Conservation (phyloP, 2,888 invertebrate species). For the Cepaea hortensis region DNA sequence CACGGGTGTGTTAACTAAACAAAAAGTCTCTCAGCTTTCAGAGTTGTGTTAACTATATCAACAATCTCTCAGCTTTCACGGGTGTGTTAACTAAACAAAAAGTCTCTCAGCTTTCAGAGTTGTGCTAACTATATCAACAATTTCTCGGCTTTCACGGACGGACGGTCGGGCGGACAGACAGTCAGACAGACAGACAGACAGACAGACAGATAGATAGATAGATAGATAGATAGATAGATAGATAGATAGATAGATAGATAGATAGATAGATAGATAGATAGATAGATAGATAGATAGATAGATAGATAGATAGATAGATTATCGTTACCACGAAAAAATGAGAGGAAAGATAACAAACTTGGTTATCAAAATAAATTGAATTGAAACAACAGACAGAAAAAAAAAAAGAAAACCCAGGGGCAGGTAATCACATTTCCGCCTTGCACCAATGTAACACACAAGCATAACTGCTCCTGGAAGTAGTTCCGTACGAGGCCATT, state of each 20-base stretch:
- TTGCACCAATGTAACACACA: too few relatives aligned
- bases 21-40: too few relatives aligned
- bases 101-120: too few relatives aligned
- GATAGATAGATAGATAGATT: slow-evolving; percentile 13
- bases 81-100: too few relatives aligned
- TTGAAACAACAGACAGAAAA: neutral
- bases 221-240: slow-evolving; percentile 13
- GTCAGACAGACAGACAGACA: neutral
- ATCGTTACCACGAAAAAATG: neutral
- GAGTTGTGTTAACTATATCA: too few relatives aligned
- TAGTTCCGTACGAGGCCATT: too few relatives aligned
- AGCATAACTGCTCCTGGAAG: too few relatives aligned
- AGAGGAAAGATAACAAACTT: neutral
- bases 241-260: slow-evolving; percentile 17
- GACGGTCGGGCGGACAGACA: neutral
- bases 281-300: slow-evolving; percentile 18
- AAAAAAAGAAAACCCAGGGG: neutral
- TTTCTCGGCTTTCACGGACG: neutral
- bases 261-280: slow-evolving; percentile 15
- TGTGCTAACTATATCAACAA: too few relatives aligned
- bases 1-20: too few relatives aligned
- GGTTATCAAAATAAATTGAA: neutral
- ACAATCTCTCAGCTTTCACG: too few relatives aligned
- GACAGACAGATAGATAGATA: neutral
- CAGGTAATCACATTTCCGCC: too few relatives aligned